Percentiles rank a stretch among this genome's conserved stretches.
phyloP scores from a whole-genome alignment of 2,113 vertebrate genomes.

The Corythornis cristatus region DNA sequence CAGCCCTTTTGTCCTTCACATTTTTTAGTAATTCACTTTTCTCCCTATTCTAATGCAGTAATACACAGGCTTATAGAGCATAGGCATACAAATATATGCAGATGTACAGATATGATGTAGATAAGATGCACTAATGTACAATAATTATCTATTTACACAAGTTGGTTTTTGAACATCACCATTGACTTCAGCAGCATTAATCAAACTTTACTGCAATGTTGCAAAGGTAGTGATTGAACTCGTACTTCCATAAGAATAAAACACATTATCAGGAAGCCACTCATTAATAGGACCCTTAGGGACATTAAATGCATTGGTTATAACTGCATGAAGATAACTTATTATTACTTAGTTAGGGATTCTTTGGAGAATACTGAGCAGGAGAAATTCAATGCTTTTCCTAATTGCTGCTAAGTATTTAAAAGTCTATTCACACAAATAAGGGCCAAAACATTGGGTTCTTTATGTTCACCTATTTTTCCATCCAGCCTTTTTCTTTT shows the following conservation, averaged over 20 bases:
- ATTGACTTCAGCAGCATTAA: neutral
- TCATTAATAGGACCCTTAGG: neutral
- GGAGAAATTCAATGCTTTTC: neutral
- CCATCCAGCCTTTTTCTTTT: neutral
- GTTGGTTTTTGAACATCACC: neutral
- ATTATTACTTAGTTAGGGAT: neutral
- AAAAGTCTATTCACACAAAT: neutral
- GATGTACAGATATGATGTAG: neutral
- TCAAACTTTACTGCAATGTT: neutral
- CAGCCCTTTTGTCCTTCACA: neutral
- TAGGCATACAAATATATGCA: neutral
- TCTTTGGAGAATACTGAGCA: neutral
- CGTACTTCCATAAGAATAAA: neutral
- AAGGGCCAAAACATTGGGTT: neutral
- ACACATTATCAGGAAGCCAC: neutral
- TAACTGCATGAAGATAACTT: neutral
- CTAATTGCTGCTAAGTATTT: neutral
- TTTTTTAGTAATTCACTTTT: neutral
- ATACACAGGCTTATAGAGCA: neutral
- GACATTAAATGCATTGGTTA: neutral
- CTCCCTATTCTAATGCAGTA: neutral
- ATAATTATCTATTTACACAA: neutral
- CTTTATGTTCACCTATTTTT: neutral
- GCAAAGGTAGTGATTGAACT: neutral
- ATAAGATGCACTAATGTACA: neutral